phyloP scores from a whole-genome alignment of 2,113 vertebrate species.

The Verasper variegatus region DNA sequence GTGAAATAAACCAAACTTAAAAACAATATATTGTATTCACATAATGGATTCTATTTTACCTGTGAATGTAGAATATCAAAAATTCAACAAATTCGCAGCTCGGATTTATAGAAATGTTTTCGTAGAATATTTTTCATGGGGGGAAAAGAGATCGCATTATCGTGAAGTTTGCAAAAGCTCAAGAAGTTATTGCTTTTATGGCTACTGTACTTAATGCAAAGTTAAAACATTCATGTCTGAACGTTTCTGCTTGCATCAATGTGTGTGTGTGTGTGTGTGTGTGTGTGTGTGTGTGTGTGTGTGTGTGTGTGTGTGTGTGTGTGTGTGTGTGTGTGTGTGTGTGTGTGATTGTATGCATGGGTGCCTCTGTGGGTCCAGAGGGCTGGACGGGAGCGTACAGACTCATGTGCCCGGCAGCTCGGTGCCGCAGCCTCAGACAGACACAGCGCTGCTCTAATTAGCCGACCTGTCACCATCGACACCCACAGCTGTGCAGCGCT shows the following conservation, averaged over 20 bases:
- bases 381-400: constrained; percentile 54
- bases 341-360: constrained; percentile 36
- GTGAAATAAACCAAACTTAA: too few species aligned
- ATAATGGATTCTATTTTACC: background rate
- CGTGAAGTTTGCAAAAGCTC: background rate
- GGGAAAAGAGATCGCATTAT: background rate
- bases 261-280: constrained; percentile 33
- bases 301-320: constrained; percentile 21
- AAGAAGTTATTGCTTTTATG: background rate
- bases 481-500: constrained; percentile 65
- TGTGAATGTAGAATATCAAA: background rate
- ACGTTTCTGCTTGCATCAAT: constrained; percentile 21
- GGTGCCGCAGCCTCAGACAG: constrained; percentile 64
- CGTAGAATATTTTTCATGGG: background rate
- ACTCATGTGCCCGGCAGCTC: constrained; percentile 73
- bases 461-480: constrained; percentile 70
- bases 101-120: background rate
- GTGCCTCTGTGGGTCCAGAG: constrained; percentile 30
- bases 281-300: constrained; percentile 36
- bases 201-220: constrained; percentile 1
- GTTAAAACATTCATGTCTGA: constrained; percentile 6
- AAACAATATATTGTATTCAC: background rate
- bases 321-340: constrained; percentile 45
- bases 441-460: constrained; percentile 73
- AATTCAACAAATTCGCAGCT: background rate